Evolutionary conservation across 2,888 invertebrate species (phyloP), one percentile per base, ranked within the genome.

Genomic region (Synanthedon myopaeformis): DNA sequence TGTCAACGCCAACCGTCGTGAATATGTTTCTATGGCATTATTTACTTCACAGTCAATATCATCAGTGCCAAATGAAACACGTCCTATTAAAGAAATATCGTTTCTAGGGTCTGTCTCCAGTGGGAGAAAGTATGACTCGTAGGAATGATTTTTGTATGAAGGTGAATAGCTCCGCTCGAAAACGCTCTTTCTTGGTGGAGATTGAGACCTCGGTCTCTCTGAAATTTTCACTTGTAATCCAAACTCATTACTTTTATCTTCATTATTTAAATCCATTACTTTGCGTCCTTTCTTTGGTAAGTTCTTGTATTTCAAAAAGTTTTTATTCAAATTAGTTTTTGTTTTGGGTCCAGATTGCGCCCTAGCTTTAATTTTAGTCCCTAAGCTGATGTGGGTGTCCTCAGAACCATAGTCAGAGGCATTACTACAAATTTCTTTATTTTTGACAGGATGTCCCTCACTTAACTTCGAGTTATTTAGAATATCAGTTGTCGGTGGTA

Each of bases 351-450:
- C 69, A 1, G 70, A 64, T 65, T 88, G 87, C 2, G 88, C 88
- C 69, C 78, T 86, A n/a, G 82, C 82, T 66, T 88, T 88, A 50
- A 88, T 88, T 69, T 88, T 88, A 42, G 84, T 82, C 45, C 88
- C 88, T 67, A 88, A 66, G 61, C 88, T 89, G 53, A 85, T 80
- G 58, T 73, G 87, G 1, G 88, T 89, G 54, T 88, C 88, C 67
- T 86, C 88, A 8, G 88, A 89, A 13, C 88, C 86, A 60, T 82
- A 80, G 57, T 87, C 87, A 2, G 87, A 87, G 41, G 78, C 80
- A 59, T 87, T 87, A 59, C 86, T 83, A 61, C 82, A 81, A 54
- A 79, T 59, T 13, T 80, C 82, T 63, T 67, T 78, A 49, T 78
- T 71, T 35, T 60, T 70, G 41, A 63, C 55, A 42, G 64, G 63